Percentiles rank a stretch among this genome's conserved stretches.
Conservation (phyloP, 2,797 vertebrate genomes). For the Pseudocheirus occidentalis region DNA sequence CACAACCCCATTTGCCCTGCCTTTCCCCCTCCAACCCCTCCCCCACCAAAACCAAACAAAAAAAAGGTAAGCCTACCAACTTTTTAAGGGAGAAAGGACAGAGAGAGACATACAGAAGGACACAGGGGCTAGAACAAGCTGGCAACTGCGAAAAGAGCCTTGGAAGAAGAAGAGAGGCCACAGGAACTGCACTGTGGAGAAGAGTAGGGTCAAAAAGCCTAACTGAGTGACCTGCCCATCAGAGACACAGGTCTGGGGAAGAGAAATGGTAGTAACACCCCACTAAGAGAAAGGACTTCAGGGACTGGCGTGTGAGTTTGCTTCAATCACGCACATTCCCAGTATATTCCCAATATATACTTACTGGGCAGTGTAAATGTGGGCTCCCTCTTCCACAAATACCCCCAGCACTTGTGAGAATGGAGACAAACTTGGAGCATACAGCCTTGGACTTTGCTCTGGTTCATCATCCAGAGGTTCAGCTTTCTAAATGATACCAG, state of each 20-base stretch:
- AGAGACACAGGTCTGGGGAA: not conserved
- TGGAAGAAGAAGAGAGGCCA: not conserved
- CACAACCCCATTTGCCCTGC: too few species aligned
- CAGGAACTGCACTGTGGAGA: not conserved
- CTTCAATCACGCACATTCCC: not conserved
- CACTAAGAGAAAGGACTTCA: not conserved
- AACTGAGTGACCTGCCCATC: not conserved
- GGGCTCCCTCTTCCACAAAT: not conserved
- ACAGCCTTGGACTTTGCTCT: accelerated
- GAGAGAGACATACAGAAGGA: not conserved
- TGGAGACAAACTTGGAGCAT: not conserved
- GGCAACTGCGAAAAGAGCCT: not conserved
- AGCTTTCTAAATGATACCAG: not conserved
- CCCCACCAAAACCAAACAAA: too few species aligned
- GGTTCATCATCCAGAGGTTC: not conserved
- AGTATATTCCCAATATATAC: too few species aligned
- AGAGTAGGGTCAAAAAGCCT: not conserved
- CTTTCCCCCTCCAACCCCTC: too few species aligned
- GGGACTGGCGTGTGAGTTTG: not conserved
- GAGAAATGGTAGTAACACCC: not conserved
- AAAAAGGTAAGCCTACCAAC: not conserved
- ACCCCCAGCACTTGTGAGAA: not conserved
- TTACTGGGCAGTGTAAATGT: not conserved
- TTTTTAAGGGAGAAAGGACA: not conserved
- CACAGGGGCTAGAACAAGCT: not conserved